Evolutionary conservation across 2,113 vertebrate genomes (phyloP).

Genomic region (Lepus americanus): DNA sequence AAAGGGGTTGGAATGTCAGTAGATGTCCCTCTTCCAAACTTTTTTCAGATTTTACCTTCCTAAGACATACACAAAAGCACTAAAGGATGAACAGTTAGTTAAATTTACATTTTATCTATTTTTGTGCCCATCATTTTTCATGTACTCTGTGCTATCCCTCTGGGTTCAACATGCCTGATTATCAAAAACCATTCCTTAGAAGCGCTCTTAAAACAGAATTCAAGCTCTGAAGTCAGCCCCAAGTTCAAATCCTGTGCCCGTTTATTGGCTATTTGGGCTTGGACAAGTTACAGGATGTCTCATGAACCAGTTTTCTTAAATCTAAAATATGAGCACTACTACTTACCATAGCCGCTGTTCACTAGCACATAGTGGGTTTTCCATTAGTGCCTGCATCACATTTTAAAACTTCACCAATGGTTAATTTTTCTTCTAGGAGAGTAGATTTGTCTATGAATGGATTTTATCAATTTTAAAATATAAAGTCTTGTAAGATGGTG

Average conservation of each 20-base stretch:
- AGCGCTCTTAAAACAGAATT: neutral
- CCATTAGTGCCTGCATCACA: neutral
- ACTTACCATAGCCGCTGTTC: neutral
- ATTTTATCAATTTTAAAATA: no score
- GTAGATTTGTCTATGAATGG: neutral
- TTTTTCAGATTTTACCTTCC: neutral
- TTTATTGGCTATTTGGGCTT: neutral
- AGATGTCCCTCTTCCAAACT: neutral
- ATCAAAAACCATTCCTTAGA: neutral
- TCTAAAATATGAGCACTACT: neutral
- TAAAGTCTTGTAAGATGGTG: conserved; percentile 3
- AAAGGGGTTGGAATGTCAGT: neutral
- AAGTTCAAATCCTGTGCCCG: neutral
- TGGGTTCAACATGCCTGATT: neutral
- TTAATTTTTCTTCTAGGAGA: conserved; percentile 35
- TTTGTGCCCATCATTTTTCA: neutral
- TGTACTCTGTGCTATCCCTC: neutral
- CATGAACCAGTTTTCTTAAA: conserved; percentile 41
- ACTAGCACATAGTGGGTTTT: conserved; percentile 26
- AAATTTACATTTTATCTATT: neutral
- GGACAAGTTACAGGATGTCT: conserved; percentile 29
- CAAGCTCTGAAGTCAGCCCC: neutral
- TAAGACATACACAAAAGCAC: neutral
- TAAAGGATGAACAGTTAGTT: neutral
- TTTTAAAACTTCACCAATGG: conserved; percentile 38